Base-by-base conservation (phyloP, 2,888 invertebrate genomes). In the Aromia moschata region DNA sequence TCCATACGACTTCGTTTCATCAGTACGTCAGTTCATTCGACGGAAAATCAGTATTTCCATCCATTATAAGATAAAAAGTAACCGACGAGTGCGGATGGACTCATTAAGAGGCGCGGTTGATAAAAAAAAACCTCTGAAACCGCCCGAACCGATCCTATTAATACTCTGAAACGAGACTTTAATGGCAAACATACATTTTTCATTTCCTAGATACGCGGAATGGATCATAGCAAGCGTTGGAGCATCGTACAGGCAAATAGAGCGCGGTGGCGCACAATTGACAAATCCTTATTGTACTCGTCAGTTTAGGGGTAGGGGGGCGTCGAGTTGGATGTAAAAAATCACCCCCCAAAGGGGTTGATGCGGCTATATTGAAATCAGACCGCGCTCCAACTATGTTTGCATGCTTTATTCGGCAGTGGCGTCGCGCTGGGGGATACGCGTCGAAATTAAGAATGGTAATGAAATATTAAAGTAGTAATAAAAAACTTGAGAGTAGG, bases 221-320 rank as follows among this genome's bases (percentile, higher is more conserved):
- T 61, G 62, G 65, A 68, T 70, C 62, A 65, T 64, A 65, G 63
- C 64, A 62, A 63, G 59, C 62, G 57, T 46, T 56, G 55, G 62
- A 65, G 60, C 58, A 62, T 60, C 58, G 58, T 58, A 52, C 56
- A 52, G 58, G 73, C 73, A 74, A 75, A 75, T 74, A 74, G 72
- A 74, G 71, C 70, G 71, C 70, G 70, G 68, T 68, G 70, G 74
- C 72, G 76, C 73, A 78, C 78, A 77, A 78, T 77, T 77, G 76
- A 77, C 76, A 75, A 77, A 77, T 77, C 76, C 76, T 78, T 77
- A 78, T 78, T 78, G 77, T 78, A 70, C 69, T 68, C 61, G 62
- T 63, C 67, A 60, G 59, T 59, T 33, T 54, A 60, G 51, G 58
- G 64, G 62, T 56, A 60, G 56, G 55, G 57, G 65, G 62, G 17